phyloP scores from a whole-genome alignment of 2,797 vertebrate genomes.

The Staurois parvus region DNA sequence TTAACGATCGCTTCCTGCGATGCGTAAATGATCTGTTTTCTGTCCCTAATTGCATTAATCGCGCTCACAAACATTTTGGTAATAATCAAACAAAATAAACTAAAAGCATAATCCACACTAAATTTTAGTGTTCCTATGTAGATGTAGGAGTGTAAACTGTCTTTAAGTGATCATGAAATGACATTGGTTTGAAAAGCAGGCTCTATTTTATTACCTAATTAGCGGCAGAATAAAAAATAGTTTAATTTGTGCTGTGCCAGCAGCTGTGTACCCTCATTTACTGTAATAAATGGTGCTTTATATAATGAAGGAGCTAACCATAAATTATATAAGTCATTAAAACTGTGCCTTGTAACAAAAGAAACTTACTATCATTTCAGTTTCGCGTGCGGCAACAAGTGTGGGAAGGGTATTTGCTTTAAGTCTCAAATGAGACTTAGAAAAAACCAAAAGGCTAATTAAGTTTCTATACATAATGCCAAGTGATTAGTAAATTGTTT shows the following conservation, averaged over 20 bases:
- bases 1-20: not conserved
- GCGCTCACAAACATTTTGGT: conserved; percentile 2
- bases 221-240: conserved; percentile 43
- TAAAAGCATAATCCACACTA: not conserved
- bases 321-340: conserved; percentile 25
- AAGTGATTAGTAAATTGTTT: not conserved
- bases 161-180: conserved; percentile 48
- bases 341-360: conserved; percentile 4
- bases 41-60: not conserved
- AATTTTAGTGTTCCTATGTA: conserved; percentile 6
- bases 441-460: not conserved
- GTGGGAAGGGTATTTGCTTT: not conserved
- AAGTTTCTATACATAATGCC: not conserved
- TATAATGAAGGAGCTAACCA: conserved; percentile 20
- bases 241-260: conserved; percentile 38
- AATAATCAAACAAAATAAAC: conserved; percentile 6
- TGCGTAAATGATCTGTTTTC: not conserved
- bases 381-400: not conserved
- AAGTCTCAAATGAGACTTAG: not conserved
- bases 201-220: conserved; percentile 53
- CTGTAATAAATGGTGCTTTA: conserved; percentile 44
- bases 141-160: conserved; percentile 11
- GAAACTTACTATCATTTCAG: not conserved
- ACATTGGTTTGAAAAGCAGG: conserved; percentile 31
- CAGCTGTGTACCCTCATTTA: conserved; percentile 51